These are phyloP conservation scores for Carlito syrichta DNA, from an alignment of 2,113 vertebrate genomes.

Conservation along the genomic window DNA sequence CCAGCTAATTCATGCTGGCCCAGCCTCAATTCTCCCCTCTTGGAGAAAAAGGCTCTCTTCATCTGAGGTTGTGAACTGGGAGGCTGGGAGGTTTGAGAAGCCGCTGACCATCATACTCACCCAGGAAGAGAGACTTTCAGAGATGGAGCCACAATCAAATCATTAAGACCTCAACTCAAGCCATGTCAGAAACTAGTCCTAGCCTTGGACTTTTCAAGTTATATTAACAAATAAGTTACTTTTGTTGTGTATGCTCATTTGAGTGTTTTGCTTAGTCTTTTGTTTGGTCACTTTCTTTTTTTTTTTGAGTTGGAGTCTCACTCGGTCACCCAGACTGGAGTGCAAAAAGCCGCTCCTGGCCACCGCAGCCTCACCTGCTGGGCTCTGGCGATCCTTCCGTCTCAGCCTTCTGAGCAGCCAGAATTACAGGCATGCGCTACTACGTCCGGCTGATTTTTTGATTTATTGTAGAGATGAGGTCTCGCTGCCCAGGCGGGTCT, in stretches of 20 bases:
- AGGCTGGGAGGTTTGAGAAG: background rate
- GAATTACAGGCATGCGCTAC: too few species aligned
- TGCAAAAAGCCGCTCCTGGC: too few species aligned
- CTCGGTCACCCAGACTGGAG: too few species aligned
- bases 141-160: background rate
- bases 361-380: too few species aligned
- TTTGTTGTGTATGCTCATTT: background rate
- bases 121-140: background rate
- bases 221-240: background rate
- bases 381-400: too few species aligned
- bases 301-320: too few species aligned
- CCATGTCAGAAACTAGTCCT: background rate
- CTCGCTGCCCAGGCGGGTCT: too few species aligned
- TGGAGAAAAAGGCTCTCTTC: background rate
- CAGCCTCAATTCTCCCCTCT: background rate
- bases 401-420: too few species aligned
- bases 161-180: background rate
- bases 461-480: too few species aligned
- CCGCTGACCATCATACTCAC: background rate
- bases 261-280: conserved; percentile 4
- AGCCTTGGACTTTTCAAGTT: background rate
- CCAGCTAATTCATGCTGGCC: background rate
- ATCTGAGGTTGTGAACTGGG: background rate
- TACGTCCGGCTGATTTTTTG: too few species aligned
- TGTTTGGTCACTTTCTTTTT: background rate